A percentile compares a stretch with the other conserved stretches of the same genome.
Conservation (phyloP, 2,888 invertebrate genomes). For the Celastrina argiolus region DNA sequence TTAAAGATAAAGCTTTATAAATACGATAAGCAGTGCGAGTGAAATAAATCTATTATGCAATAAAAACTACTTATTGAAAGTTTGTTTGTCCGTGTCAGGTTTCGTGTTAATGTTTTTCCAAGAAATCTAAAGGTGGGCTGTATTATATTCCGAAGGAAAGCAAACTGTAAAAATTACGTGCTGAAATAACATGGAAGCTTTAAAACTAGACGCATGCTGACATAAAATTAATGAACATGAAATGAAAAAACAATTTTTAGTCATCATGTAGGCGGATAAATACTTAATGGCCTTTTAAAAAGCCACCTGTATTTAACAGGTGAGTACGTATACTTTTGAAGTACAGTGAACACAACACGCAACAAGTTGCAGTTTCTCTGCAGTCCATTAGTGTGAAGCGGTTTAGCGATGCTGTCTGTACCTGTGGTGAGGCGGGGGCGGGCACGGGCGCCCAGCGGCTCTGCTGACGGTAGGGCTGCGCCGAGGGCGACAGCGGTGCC, state of each 20-base stretch:
- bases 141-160: not conserved
- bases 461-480: conserved; percentile 62
- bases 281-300: no score
- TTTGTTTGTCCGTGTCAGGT: not conserved
- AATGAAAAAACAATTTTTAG: no score
- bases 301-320: no score
- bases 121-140: not conserved
- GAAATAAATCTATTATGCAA: not conserved
- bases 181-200: not conserved
- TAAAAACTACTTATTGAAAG: not conserved
- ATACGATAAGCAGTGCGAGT: not conserved
- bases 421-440: conserved; percentile 71
- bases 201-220: not conserved
- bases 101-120: not conserved
- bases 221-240: no score
- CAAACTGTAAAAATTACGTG: not conserved
- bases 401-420: conserved; percentile 32
- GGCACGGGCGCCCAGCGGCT: conserved; percentile 72
- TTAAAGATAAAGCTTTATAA: not conserved
- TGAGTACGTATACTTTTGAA: not conserved
- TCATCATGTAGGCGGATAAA: no score
- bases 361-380: not conserved
- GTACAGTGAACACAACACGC: not conserved
- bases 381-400: not conserved
- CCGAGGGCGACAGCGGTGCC: conserved; percentile 58